Evolutionary conservation across 2,113 vertebrate genomes (phyloP), one percentile per base, ranked within the genome.

Genomic region (Piaya cayana): DNA sequence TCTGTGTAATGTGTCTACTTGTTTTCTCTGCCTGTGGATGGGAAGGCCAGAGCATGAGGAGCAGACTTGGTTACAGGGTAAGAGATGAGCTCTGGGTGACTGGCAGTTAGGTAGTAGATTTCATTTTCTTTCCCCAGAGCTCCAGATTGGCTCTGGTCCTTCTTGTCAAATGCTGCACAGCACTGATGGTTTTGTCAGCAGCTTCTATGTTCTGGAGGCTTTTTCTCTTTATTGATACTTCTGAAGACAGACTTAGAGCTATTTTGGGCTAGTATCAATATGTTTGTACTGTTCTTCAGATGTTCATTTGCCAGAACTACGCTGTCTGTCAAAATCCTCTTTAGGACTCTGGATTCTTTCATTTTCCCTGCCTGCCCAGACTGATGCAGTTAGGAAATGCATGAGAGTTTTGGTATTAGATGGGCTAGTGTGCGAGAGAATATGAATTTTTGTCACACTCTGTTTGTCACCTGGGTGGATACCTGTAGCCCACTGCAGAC

Each of bases 171-270:
- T 3, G 5, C 82, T 55, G 45, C 26, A 34, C 50, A 82, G 55
- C 53, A 26, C 82, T 90, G 80, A 52, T 2, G 8, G 59, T 77
- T 94, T 86, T 93, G 68, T 92, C 88, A 74, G 79, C 82, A 81
- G 71, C 71, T 95, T 88, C 94, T 92, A 58, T 50, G 47, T 90
- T 94, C 86, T 92, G 53, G 42, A 78, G 60, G 69, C 43, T 90
- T 92, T 94, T 92, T 25, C 71, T 93, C 56, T 4, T 55, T 97
- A 59, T 42, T 83, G 71, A 49, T 83, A 75, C 59, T 74, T 88
- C 63, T 86, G 64, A 69, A 93, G 88, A 88, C 88, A 93, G 92
- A 83, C 82, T 93, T 93, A 19, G 55, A 95, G 80, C 76, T 95
- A 74, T 95, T 94, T 92, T 81, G 43, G 82, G 50, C 37, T 52